These are phyloP conservation scores for Omphaloscelis lunosa DNA, from an alignment of 2,888 invertebrate genomes.

Conservation along the genomic window DNA sequence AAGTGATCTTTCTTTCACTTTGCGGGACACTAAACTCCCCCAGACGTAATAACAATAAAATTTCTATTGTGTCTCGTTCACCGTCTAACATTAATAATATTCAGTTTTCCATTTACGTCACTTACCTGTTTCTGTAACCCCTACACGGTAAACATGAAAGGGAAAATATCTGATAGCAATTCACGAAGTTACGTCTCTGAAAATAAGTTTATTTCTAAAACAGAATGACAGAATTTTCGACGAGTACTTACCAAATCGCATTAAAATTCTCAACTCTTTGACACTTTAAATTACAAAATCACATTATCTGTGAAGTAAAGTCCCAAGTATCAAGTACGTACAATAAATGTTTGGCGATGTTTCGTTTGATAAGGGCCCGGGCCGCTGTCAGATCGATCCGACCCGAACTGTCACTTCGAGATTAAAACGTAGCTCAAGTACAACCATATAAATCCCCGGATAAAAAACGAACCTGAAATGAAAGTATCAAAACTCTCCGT, in stretches of 20 bases:
- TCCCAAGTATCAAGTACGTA: slow-evolving; percentile 50
- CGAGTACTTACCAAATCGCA: slow-evolving; percentile 24
- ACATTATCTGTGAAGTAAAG: slow-evolving; percentile 53
- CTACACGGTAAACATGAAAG: background rate
- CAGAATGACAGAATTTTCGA: slow-evolving; percentile 11
- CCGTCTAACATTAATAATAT: background rate
- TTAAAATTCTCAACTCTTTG: slow-evolving; percentile 44
- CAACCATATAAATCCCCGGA: slow-evolving; percentile 50
- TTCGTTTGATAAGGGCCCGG: slow-evolving; percentile 59
- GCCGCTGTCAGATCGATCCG: slow-evolving; percentile 62
- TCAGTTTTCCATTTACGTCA: background rate
- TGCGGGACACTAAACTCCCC: background rate
- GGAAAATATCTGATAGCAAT: background rate
- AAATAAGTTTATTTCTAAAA: slow-evolving; percentile 22
- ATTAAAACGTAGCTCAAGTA: slow-evolving; percentile 61
- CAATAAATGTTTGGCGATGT: slow-evolving; percentile 57
- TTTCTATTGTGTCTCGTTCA: background rate
- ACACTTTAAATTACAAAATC: slow-evolving; percentile 45
- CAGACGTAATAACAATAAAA: background rate
- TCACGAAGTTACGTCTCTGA: background rate
- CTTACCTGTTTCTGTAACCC: background rate
- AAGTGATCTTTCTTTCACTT: background rate
- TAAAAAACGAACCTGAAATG: slow-evolving; percentile 44
- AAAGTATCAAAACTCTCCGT: slow-evolving; percentile 47
- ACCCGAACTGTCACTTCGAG: slow-evolving; percentile 62